phyloP scores from a whole-genome alignment of 1,140 invertebrate genomes.

The Agrypnia vestita region DNA sequence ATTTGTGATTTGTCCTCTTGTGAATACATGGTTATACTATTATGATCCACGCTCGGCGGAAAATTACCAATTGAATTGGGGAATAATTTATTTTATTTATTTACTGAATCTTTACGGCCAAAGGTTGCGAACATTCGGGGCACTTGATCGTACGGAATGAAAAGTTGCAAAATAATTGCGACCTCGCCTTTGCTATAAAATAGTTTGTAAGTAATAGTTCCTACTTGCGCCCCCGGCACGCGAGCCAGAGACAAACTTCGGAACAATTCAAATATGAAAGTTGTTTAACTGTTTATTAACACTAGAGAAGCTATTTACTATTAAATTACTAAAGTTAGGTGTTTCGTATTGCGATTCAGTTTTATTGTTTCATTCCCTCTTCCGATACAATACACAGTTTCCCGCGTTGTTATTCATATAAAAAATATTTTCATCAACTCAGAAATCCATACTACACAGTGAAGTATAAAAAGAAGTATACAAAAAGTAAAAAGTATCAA shows the following conservation, averaged over 20 bases:
- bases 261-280: conserved; percentile 28
- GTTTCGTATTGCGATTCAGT: not conserved
- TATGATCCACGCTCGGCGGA: not conserved
- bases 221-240: conserved; percentile 8
- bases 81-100: not conserved
- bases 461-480: too few species aligned
- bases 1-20: too few species aligned
- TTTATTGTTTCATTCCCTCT: not conserved
- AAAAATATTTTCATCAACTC: too few species aligned
- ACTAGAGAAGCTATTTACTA: conserved; percentile 24
- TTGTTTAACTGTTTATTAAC: conserved; percentile 41
- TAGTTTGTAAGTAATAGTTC: conserved; percentile 26
- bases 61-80: not conserved
- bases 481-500: too few species aligned
- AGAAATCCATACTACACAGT: too few species aligned
- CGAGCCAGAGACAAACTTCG: conserved; percentile 23
- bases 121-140: not conserved
- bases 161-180: conserved; percentile 34
- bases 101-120: not conserved
- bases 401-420: too few species aligned
- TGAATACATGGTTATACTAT: not conserved
- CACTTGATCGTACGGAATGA: conserved; percentile 4
- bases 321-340: conserved; percentile 39
- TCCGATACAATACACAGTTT: not conserved
- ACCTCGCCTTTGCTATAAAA: conserved; percentile 28